Percentiles rank a stretch among this genome's conserved stretches.
phyloP scores from a whole-genome alignment of 2,113 vertebrate genomes.

The Aldabrachelys gigantea region DNA sequence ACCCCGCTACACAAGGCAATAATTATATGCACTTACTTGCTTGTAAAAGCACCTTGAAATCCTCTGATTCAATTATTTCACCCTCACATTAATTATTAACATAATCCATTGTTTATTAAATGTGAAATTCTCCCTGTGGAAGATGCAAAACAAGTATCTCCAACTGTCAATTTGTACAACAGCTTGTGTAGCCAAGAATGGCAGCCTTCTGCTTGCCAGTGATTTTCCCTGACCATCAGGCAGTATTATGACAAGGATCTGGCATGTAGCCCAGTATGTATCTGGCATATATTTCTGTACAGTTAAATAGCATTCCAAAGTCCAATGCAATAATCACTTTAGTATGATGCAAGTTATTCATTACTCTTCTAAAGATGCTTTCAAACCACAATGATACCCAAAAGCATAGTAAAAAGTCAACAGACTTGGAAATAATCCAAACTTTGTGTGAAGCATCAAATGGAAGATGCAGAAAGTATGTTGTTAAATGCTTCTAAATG shows the following conservation, averaged over 20 bases:
- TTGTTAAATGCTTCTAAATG: not conserved
- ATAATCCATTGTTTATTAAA: slow-evolving; percentile 33
- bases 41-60: not conserved
- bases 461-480: not conserved
- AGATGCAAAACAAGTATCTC: slow-evolving; percentile 2
- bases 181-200: slow-evolving; percentile 3
- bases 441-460: not conserved
- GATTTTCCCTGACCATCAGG: not conserved
- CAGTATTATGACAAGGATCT: not conserved
- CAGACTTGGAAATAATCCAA: not conserved
- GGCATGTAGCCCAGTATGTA: not conserved
- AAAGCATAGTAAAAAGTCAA: not conserved
- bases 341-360: not conserved
- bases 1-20: not conserved
- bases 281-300: not conserved
- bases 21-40: not conserved
- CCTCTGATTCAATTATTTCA: not conserved
- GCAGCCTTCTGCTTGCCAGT: slow-evolving; percentile 27
- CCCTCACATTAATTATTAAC: slow-evolving; percentile 27
- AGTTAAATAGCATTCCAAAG: not conserved
- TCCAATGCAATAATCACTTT: not conserved
- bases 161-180: not conserved
- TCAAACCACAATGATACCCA: not conserved
- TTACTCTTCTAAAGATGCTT: not conserved
- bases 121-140: not conserved